Base-by-base conservation (phyloP, 1,140 invertebrate species). In the Gryllus bimaculatus region DNA sequence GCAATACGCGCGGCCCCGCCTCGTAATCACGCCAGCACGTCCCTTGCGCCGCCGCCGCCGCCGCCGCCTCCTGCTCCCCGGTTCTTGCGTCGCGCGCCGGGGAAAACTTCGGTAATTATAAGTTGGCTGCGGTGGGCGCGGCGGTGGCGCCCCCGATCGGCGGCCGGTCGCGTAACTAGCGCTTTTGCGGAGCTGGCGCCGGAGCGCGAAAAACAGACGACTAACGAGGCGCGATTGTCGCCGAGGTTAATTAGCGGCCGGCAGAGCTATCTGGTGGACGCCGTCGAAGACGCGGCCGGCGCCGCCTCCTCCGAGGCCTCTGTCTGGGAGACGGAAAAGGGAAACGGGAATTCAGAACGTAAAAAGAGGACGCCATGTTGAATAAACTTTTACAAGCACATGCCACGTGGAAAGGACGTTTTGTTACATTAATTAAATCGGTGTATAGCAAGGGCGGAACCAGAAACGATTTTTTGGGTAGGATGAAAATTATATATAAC, bases 61-160 rank as follows among this genome's bases (percentile, higher is more conserved):
- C 54, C 54, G 1, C 54, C 26, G 0, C 54, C 54, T 13, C 54
- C 10, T 18, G 54, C 54, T 66, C 54, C 10, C 26, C 26, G 26
- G 26, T 39, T 66, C 54, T 66, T 66, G 54, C 54, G 54, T 39
- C 54, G 54, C 54, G 54, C 54, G 54, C 10, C 54, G 54, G 10
- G 18, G 54, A 66, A 66, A 66, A 66, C 54, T 66, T 66, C 54
- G 54, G 54, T 66, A 66, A 66, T 66, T 66, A 66, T 66, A 66
- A 66, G 54, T 66, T 66, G 54, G 54, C 10, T 66, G 54, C 54
- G 54, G 54, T 66, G 54, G 54, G 10, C 10, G 54, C 18, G 54
- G 18, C 10, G 54, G 54, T 7, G 26, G 54, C 54, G 54, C 2
- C 54, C 10, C 18, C 54, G 54, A 66, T 66, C 54, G 18, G 54